Base-by-base conservation (phyloP, 35 echinoderm and acorn worm genomes). In the Anneissia japonica region DNA sequence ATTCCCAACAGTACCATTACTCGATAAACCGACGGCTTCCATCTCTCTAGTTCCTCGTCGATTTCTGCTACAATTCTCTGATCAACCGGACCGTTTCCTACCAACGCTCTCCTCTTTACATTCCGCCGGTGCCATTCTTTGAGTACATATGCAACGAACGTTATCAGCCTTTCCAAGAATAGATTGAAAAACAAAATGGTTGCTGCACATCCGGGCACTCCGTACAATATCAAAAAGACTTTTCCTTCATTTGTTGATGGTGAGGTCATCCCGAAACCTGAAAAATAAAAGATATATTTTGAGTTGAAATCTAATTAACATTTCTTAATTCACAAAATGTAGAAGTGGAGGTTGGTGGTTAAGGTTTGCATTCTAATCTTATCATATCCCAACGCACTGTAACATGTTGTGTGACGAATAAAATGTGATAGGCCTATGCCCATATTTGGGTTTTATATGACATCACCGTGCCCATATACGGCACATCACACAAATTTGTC, bases 321-420 rank as follows among this genome's bases (percentile, higher is more conserved):
- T n/a, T n/a, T n/a, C n/a, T n/a, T n/a, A n/a, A n/a, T n/a, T n/a
- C n/a, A n/a, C n/a, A n/a, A n/a, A n/a, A n/a, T n/a, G n/a, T n/a
- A n/a, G n/a, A n/a, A n/a, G 0, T 92, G 94, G 2, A 92, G 92
- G 23, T 46, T 72, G 46, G 92, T 88, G 26, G 96, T 88, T 19
- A 99, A 94, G 16, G 76, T 80, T 16, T 56, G 75, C 4, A 89
- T 89, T 30, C 85, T 82, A 30, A 99, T 86, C 36, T 56, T 88
- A 45, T 94, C 83, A 74, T 89, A 89, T 21, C 94, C 39, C 46
- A 99, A 79, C 4, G 94, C 96, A 39, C 84, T 94, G 38, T 93
- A 99, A n/a, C n/a, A n/a, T n/a, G n/a, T n/a, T n/a, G n/a, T n/a
- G n/a, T n/a, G n/a, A n/a, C n/a, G n/a, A n/a, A n/a, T n/a, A n/a